Conservation (phyloP, 2,113 vertebrate species). For the Ornithorhynchus anatinus region DNA sequence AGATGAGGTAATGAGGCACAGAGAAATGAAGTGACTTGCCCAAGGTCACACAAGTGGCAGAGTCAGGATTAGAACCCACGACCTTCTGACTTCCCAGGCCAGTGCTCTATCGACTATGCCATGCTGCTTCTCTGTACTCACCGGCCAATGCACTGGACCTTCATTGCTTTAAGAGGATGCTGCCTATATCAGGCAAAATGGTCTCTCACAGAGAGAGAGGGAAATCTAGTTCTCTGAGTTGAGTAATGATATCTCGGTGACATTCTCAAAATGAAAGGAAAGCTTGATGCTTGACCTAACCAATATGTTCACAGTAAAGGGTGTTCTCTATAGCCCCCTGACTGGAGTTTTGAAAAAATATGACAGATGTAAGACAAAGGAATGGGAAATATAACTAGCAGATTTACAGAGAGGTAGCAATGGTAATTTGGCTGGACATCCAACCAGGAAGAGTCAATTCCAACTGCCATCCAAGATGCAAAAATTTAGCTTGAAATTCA, state of each 20-base stretch:
- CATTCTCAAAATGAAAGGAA: not conserved
- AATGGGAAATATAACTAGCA: not conserved
- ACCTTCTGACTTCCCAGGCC: too few species aligned
- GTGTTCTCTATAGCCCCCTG: not conserved
- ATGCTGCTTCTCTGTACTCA: too few species aligned
- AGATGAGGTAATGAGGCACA: too few species aligned
- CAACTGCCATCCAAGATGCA: not conserved
- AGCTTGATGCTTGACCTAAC: not conserved
- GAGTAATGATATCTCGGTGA: not conserved
- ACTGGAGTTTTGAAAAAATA: not conserved
- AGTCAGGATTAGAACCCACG: too few species aligned
- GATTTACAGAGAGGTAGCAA: not conserved
- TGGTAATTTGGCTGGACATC: not conserved
- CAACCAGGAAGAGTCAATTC: not conserved
- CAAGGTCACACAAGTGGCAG: too few species aligned
- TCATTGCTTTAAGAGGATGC: not conserved
- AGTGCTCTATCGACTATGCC: too few species aligned
- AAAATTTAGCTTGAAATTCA: slow-evolving; percentile 22
- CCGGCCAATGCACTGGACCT: not conserved
- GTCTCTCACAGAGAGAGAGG: not conserved
- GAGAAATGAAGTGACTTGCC: too few species aligned
- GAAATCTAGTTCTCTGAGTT: not conserved
- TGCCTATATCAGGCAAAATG: not conserved
- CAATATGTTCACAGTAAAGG: not conserved
- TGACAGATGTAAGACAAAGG: not conserved